A percentile compares a stretch with the other conserved stretches of the same genome.
phyloP scores from a whole-genome alignment of 2,113 vertebrate genomes.

The Nibea coibor region DNA sequence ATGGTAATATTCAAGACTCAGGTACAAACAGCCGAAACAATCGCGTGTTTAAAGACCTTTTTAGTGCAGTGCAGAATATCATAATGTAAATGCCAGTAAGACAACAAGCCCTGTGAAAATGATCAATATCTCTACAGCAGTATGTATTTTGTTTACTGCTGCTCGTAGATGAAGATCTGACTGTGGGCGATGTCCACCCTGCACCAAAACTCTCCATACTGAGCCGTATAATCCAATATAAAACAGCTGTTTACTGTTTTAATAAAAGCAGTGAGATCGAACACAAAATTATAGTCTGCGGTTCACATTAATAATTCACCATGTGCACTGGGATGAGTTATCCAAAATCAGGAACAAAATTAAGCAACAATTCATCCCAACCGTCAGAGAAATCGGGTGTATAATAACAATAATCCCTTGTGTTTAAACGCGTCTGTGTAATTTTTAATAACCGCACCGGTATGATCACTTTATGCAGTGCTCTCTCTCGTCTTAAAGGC shows the following conservation, averaged over 20 bases:
- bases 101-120: neutral
- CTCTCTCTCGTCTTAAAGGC: constrained; percentile 44
- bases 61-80: neutral
- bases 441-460: constrained; percentile 54
- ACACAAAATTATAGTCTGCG: constrained; percentile 7
- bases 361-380: constrained; percentile 1
- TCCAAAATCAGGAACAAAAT: constrained; percentile 1
- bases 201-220: constrained; percentile 85
- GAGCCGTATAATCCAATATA: neutral
- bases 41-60: neutral
- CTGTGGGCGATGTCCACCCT: constrained; percentile 98
- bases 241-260: neutral
- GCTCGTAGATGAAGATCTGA: constrained; percentile 99
- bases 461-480: constrained; percentile 38
- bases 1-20: neutral
- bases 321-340: constrained; percentile 8
- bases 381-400: constrained; percentile 15
- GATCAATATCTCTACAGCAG: neutral
- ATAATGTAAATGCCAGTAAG: neutral
- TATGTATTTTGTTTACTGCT: constrained; percentile 85
- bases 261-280: neutral
- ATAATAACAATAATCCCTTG: constrained; percentile 43
- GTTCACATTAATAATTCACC: constrained; percentile 27
- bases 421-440: constrained; percentile 23
- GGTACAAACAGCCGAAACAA: neutral